Percentiles rank a stretch among this genome's conserved stretches.
These are phyloP conservation scores for Parasteatoda lunata DNA, from an alignment of 2,888 invertebrate genomes.

Conservation along the genomic window DNA sequence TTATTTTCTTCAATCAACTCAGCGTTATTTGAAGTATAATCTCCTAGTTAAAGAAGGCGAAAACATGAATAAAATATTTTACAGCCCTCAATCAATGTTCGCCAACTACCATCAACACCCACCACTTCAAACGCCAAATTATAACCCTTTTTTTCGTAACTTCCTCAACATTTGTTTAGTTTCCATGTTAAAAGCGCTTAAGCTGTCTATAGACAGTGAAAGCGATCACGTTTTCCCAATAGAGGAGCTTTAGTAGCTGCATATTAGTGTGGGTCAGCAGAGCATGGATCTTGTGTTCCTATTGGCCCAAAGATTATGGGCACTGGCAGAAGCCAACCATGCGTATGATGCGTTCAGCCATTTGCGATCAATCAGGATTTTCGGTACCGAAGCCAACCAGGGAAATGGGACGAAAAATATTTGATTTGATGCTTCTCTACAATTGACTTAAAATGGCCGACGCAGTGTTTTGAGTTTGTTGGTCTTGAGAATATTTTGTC, in stretches of 20 bases:
- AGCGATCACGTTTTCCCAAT: conserved; percentile 3
- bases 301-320: conserved; percentile 52
- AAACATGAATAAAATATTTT: too few species aligned
- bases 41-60: too few species aligned
- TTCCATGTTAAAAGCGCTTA: not conserved
- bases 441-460: not conserved
- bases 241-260: conserved; percentile 15
- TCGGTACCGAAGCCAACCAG: conserved; percentile 34
- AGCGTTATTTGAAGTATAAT: too few species aligned
- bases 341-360: conserved; percentile 44
- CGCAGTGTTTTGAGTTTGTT: not conserved
- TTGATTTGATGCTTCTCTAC: conserved; percentile 42
- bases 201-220: not conserved
- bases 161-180: not conserved
- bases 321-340: conserved; percentile 19
- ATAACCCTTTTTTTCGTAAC: too few species aligned
- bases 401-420: conserved; percentile 52
- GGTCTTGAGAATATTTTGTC: too few species aligned
- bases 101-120: too few species aligned
- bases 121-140: too few species aligned
- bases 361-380: conserved; percentile 61
- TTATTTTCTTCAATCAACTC: too few species aligned
- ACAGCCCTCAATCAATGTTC: too few species aligned
- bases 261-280: conserved; percentile 37
- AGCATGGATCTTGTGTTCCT: conserved; percentile 19